Base-by-base conservation (phyloP, 2,113 vertebrate genomes). In the Saccopteryx leptura region DNA sequence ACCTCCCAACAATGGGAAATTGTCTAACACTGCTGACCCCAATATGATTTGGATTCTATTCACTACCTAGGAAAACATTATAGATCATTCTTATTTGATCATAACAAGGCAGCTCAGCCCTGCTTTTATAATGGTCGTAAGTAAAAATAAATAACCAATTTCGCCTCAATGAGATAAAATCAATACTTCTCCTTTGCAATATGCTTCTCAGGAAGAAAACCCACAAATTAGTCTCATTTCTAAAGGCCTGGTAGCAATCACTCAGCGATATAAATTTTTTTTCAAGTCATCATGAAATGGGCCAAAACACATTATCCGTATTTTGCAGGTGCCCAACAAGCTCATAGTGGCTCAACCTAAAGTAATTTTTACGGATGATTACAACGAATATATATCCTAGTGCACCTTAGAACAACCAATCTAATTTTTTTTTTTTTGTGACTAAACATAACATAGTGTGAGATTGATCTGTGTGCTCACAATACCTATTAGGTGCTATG, bases 101-200 rank as follows among this genome's bases (percentile, higher is more conserved):
- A 96, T 91, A 95, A 91, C 54, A 68, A 94, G 78, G 69, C 83
- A 92, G 69, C 71, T 95, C 58, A 94, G 82, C 68, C 75, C 56
- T 87, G 31, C 39, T 97, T 97, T 98, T 97, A 97, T 95, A 97
- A 97, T 97, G 91, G 91, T 50, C 94, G 93, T 96, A 98, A 97
- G 94, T 97, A 97, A 97, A 97, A 96, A 83, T 96, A 98, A 96
- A 97, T 97, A 97, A 96, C 94, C 94, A 97, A 97, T 94, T 97
- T 97, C 94, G 75, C 71, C 91, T 93, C 91, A 97, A 96, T 96
- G 94, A 97, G 96, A 95, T 94, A 97, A 96, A 97, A 93, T 97
- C 96, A 96, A 96, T 97, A 94, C 56, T 66, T 92, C 39, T 91
- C 48, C 50, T 96, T 97, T 96, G 83, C n/a, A 97, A 93, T 96